Percentiles rank a stretch among this genome's conserved stretches.
Evolutionary conservation across 1,140 invertebrate species (phyloP).

Genomic region (Heliconius himera): DNA sequence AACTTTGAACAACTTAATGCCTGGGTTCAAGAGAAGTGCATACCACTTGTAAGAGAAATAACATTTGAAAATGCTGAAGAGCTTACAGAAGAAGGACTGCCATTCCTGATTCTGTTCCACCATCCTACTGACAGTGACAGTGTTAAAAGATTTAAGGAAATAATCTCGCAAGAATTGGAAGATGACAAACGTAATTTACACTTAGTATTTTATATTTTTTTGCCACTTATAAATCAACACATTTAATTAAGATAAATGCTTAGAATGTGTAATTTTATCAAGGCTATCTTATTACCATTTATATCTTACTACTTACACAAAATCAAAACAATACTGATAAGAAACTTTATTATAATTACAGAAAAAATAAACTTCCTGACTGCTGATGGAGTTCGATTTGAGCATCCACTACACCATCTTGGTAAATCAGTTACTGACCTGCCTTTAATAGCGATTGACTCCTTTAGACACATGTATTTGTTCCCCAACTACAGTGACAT

Average conservation of each 20-base stretch:
- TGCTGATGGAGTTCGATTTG: constrained; percentile 97
- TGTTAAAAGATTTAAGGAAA: constrained; percentile 92
- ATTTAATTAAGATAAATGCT: not conserved
- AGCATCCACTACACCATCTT: constrained; percentile 98
- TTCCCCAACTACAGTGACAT: constrained; percentile 92
- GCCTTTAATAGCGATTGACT: constrained; percentile 98
- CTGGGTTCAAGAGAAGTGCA: constrained; percentile 95
- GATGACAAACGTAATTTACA: constrained; percentile 93
- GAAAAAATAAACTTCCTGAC: constrained; percentile 94
- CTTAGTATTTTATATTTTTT: not conserved
- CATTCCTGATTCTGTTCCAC: constrained; percentile 99
- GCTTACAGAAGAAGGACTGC: constrained; percentile 98
- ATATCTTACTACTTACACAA: not conserved
- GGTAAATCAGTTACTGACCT: constrained; percentile 95
- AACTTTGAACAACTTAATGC: constrained; percentile 91
- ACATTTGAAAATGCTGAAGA: constrained; percentile 99
- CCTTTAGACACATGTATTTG: constrained; percentile 99
- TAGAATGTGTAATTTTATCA: not conserved
- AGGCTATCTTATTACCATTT: not conserved
- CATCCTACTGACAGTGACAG: constrained; percentile 92
- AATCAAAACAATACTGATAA: not conserved
- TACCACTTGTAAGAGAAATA: constrained; percentile 94
- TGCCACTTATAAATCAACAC: not conserved
- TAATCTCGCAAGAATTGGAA: constrained; percentile 90
- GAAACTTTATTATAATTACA: constrained; percentile 15